Evolutionary conservation across 2,797 vertebrate genomes (phyloP).

Genomic region (Lepilemur septentrionalis): DNA sequence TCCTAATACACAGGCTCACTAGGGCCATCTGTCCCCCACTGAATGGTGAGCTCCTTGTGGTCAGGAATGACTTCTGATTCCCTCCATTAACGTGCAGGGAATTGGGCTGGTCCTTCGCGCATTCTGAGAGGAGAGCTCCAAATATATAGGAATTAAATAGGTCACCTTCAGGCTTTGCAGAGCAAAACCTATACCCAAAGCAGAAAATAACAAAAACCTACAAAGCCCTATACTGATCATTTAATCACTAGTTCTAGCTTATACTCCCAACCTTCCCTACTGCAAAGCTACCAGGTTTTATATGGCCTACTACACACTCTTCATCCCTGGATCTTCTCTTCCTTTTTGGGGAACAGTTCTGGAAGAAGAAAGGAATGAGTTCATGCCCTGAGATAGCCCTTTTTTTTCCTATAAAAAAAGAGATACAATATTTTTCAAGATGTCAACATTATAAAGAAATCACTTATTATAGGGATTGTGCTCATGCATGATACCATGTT

Average conservation of each 20-base stretch:
- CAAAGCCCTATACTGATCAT: not conserved
- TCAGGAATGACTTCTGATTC: not conserved
- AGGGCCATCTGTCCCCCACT: not conserved
- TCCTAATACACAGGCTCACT: not conserved
- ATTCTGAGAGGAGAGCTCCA: not conserved
- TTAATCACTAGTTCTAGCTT: not conserved
- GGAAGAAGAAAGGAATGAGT: not conserved
- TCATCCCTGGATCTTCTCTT: not conserved
- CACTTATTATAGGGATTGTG: not conserved
- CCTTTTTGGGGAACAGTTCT: not conserved
- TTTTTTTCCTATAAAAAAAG: not conserved
- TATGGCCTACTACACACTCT: not conserved
- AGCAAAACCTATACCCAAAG: not conserved
- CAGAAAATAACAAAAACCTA: constrained; percentile 22
- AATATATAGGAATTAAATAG: constrained; percentile 35
- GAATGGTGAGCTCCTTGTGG: not conserved
- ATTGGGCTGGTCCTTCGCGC: not conserved
- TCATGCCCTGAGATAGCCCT: not conserved
- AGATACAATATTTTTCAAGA: not conserved
- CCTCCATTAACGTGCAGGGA: not conserved
- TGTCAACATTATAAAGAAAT: not conserved
- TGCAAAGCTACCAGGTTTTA: not conserved
- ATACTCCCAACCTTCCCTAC: not conserved
- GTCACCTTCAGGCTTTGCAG: constrained; percentile 30
- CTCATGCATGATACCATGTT: not conserved